Conservation (phyloP, 2,797 vertebrate species). For the Pseudomugil tenellus region DNA sequence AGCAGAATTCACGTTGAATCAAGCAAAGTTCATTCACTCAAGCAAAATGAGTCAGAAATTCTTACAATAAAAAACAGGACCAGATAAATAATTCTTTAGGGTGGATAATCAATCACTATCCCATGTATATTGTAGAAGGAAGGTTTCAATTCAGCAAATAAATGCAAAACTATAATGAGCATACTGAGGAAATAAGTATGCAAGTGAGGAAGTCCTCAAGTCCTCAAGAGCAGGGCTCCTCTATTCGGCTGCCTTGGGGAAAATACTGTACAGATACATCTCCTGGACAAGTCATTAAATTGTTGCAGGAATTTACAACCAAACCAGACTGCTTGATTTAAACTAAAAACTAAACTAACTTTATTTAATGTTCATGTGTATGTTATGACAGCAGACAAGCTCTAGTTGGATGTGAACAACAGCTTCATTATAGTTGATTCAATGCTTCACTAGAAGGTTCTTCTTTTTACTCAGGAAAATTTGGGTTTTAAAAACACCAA, state of each 20-base stretch:
- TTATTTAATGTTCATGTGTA: constrained; percentile 27
- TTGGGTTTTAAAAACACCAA: too few relatives aligned
- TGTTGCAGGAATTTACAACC: constrained; percentile 18
- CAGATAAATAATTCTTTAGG: constrained; percentile 15
- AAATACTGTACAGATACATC: constrained; percentile 36
- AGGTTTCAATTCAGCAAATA: constrained; percentile 17
- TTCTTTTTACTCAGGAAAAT: too few relatives aligned
- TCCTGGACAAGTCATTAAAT: constrained; percentile 46
- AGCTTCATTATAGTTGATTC: neutral
- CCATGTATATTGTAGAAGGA: neutral
- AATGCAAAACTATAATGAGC: constrained; percentile 6
- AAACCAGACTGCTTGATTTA: constrained; percentile 3
- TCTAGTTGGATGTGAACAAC: constrained; percentile 1
- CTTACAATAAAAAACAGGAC: constrained; percentile 52
- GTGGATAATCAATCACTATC: neutral
- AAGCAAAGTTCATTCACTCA: constrained; percentile 51
- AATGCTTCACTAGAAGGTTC: too few relatives aligned
- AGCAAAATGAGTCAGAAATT: constrained; percentile 32
- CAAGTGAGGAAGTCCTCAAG: neutral
- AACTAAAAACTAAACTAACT: constrained; percentile 15
- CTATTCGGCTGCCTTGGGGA: constrained; percentile 34
- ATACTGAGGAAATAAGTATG: constrained; percentile 10
- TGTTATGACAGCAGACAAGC: constrained; percentile 10
- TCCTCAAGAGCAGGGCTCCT: constrained; percentile 49
- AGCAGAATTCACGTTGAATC: constrained; percentile 48